Conservation (phyloP, 2,888 invertebrate genomes). For the Patella depressa region DNA sequence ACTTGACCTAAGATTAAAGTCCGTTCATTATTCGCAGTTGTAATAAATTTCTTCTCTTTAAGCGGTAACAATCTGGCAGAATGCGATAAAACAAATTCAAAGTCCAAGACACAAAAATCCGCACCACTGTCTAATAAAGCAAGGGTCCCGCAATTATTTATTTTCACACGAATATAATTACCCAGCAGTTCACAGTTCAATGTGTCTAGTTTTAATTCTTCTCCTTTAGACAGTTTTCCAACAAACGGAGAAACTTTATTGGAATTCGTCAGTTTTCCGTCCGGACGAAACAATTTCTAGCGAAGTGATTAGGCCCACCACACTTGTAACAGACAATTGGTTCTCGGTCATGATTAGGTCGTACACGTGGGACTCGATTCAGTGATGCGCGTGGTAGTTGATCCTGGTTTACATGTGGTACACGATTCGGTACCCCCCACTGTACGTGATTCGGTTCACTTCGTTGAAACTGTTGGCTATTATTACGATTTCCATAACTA, state of each 20-base stretch:
- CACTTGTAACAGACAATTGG: background rate
- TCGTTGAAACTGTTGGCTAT: too few species aligned
- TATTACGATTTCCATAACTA: background rate
- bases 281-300: background rate
- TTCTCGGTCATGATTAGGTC: background rate
- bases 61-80: background rate
- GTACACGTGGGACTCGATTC: too few species aligned
- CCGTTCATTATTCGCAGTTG: constrained; percentile 10
- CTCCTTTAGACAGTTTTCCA: too few species aligned
- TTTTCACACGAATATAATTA: background rate
- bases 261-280: background rate
- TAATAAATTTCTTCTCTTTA: background rate
- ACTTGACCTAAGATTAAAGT: too few species aligned
- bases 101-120: constrained; percentile 3
- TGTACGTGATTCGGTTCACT: too few species aligned
- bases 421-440: too few species aligned
- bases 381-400: too few species aligned
- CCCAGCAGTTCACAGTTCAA: background rate
- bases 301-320: background rate
- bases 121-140: constrained; percentile 9
- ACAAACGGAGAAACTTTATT: background rate
- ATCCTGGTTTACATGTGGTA: too few species aligned
- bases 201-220: too few species aligned
- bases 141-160: background rate
- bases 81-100: background rate